Conservation (phyloP, 2,113 vertebrate genomes). For the Sardina pilchardus region DNA sequence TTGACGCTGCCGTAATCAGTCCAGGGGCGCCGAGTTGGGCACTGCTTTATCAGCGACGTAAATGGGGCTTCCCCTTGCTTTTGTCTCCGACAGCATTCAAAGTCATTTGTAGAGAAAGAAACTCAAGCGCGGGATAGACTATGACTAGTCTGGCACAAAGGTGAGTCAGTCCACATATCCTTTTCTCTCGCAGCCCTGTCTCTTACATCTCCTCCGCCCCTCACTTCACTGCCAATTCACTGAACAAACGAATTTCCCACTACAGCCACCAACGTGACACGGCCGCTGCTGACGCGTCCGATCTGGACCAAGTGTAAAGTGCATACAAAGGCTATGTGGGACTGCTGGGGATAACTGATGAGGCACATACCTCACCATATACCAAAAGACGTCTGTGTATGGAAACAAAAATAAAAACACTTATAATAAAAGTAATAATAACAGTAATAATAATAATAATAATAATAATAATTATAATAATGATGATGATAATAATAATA, state of each 20-base stretch:
- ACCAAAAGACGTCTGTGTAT: neutral
- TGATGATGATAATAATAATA: neutral
- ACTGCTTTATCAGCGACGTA: constrained; percentile 11
- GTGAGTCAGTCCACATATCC: constrained; percentile 43
- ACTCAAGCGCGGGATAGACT: neutral
- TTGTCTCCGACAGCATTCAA: neutral
- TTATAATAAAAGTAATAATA: too few species aligned
- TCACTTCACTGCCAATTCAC: constrained; percentile 39
- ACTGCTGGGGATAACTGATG: neutral
- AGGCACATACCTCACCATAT: neutral
- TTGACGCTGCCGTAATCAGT: neutral
- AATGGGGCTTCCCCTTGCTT: neutral
- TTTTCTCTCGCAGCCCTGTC: constrained; percentile 41
- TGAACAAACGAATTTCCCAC: constrained; percentile 52
- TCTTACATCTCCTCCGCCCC: constrained; percentile 59
- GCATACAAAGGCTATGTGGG: neutral
- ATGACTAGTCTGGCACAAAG: constrained; percentile 31
- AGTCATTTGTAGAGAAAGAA: constrained; percentile 17
- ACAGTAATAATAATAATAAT: neutral
- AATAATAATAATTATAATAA: neutral
- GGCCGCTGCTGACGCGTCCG: constrained; percentile 33
- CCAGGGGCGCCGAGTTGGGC: neutral
- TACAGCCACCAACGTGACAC: constrained; percentile 33
- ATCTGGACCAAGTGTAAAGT: neutral
- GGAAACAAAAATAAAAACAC: neutral